phyloP scores from a whole-genome alignment of 2,113 vertebrate genomes.

The Pseudopipra pipra region DNA sequence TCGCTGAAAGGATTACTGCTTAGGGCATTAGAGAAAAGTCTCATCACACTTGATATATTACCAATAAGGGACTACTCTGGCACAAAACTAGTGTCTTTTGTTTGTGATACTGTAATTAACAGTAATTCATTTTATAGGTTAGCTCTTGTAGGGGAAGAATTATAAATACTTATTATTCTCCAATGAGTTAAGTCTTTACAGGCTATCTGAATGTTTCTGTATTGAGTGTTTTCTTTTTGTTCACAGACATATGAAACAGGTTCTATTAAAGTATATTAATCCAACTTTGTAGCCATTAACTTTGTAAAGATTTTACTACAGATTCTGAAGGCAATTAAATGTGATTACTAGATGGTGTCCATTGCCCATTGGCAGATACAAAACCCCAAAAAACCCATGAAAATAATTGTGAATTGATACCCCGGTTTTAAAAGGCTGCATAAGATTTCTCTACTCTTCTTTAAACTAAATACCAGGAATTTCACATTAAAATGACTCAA shows the following conservation, averaged over 20 bases:
- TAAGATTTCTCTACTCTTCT: background rate
- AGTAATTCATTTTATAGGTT: background rate
- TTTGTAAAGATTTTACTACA: background rate
- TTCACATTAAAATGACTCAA: background rate
- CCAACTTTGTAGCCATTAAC: background rate
- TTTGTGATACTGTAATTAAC: conserved; percentile 9
- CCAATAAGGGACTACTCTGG: background rate
- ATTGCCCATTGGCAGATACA: background rate
- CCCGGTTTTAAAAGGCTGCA: background rate
- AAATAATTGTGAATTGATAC: background rate
- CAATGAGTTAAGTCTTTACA: background rate
- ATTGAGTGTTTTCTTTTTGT: background rate
- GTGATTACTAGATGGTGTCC: background rate
- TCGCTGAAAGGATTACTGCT: background rate
- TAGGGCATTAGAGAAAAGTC: background rate
- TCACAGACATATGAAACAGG: background rate
- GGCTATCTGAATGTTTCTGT: background rate
- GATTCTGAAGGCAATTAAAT: background rate
- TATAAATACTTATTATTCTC: background rate
- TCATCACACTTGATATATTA: background rate
- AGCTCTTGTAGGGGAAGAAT: background rate
- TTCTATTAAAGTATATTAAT: background rate
- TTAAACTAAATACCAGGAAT: background rate
- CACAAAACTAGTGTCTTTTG: background rate
- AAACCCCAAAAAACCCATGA: background rate